Evolutionary conservation across 2,888 invertebrate genomes (phyloP).

Genomic region (Drosophila monieri): DNA sequence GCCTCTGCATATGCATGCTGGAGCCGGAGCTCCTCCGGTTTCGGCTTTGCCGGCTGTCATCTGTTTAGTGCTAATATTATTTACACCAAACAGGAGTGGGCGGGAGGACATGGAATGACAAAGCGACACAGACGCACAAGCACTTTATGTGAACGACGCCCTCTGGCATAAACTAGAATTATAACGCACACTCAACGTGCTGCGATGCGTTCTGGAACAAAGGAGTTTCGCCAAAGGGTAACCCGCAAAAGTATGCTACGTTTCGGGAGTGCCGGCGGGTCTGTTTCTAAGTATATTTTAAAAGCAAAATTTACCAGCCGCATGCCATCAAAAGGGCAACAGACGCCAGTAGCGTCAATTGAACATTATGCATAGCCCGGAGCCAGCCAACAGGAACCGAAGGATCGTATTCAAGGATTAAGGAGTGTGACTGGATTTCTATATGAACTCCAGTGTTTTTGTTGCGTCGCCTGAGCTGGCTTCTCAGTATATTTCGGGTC

Average conservation of each 20-base stretch:
- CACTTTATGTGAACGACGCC: constrained; percentile 75
- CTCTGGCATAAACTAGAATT: constrained; percentile 69
- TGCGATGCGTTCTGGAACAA: constrained; percentile 9
- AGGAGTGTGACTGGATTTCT: constrained; percentile 27
- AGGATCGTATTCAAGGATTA: constrained; percentile 7
- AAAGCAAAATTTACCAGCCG: constrained; percentile 56
- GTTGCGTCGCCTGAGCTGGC: background rate
- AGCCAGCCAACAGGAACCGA: background rate
- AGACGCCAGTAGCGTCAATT: constrained; percentile 42
- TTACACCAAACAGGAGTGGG: constrained; percentile 45
- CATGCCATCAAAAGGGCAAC: constrained; percentile 47
- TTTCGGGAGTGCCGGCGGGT: constrained; percentile 3
- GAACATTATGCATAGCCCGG: constrained; percentile 37
- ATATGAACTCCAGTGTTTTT: constrained; percentile 11
- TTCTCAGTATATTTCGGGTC: constrained; percentile 14
- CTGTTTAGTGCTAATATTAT: constrained; percentile 72
- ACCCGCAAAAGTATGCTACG: constrained; percentile 57
- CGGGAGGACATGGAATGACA: constrained; percentile 33
- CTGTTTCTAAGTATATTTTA: constrained; percentile 52
- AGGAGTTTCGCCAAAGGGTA: constrained; percentile 16
- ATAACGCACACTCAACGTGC: constrained; percentile 52
- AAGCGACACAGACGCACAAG: constrained; percentile 64
- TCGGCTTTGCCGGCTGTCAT: constrained; percentile 20
- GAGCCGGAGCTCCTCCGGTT: constrained; percentile 12
- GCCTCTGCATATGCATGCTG: constrained; percentile 31